Evolutionary conservation across 2,113 vertebrate genomes (phyloP), one percentile per base, ranked within the genome.

Genomic region (Sylvia atricapilla): DNA sequence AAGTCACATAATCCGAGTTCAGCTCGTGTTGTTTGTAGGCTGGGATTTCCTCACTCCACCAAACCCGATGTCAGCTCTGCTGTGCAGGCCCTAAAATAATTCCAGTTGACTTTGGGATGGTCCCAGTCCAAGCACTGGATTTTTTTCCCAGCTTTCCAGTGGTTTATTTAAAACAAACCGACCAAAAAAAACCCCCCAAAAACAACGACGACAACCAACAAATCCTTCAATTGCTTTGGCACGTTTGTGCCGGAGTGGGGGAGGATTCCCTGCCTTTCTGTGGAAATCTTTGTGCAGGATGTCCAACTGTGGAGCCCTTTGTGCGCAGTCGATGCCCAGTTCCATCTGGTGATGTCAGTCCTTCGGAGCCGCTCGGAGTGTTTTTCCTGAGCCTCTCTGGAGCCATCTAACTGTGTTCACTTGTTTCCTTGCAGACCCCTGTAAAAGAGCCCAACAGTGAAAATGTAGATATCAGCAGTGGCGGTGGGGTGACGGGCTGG

Each of bases 391-490:
- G 2, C 2, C 2, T 21, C 13, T 13, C 58, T 19, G 0, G n/a
- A n/a, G 7, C 8, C 30, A 0, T 11, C 91, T 97, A 93, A 95
- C 87, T 31, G 1, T 64, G n/a, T n/a, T 27, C 62, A 6, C 84
- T 89, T 94, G 37, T 94, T 96, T 92, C 96, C 28, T 98, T 98
- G n/a, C 98, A 99, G 99, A 99, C 99, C 92, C 99, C 99, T 64
- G 99, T 99, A 98, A 99, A 99, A 99, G 99, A 99, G 98, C 99
- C 99, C 98, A 99, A 99, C 99, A 99, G 99, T 98, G 99, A 99
- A 98, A 99, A 99, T 82, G 99, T 99, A 94, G 99, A 99, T 98
- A 99, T 99, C 99, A 99, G 98, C 99, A 99, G 98, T 37, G 99
- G 99, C 55, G 98, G 99, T 20, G 99, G 99, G 96, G 99, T 99